phyloP scores from a whole-genome alignment of 2,113 vertebrate genomes.

The Mesembrinibis cayennensis region DNA sequence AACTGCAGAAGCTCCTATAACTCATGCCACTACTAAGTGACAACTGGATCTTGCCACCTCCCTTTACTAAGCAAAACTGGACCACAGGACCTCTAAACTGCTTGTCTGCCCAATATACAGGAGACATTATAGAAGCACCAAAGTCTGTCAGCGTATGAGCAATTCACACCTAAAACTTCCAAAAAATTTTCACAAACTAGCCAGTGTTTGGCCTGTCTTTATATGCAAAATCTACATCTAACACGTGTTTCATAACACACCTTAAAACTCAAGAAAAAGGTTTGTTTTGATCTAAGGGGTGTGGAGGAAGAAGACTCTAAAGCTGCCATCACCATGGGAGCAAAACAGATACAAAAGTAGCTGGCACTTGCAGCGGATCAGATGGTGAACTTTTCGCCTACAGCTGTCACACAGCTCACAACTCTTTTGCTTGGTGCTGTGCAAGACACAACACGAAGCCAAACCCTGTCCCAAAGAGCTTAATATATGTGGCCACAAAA shows the following conservation, averaged over 20 bases:
- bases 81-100: background rate
- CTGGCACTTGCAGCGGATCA: background rate
- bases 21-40: background rate
- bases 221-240: background rate
- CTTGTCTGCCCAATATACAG: background rate
- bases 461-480: background rate
- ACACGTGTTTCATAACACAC: background rate
- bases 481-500: background rate
- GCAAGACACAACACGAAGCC: background rate
- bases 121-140: background rate
- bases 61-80: background rate
- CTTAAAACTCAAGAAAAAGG: background rate
- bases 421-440: background rate
- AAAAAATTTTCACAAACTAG: background rate
- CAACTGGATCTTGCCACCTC: background rate
- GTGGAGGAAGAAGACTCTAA: background rate
- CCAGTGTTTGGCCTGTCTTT: background rate
- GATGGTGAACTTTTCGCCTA: slow-evolving; percentile 22
- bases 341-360: slow-evolving; percentile 47
- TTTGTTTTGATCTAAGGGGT: background rate
- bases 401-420: slow-evolving; percentile 24
- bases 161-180: background rate
- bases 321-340: slow-evolving; percentile 15
- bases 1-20: background rate
- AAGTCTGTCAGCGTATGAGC: background rate